Evolutionary conservation across 2,888 invertebrate genomes (phyloP).

Genomic region (Punctoribates punctum): DNA sequence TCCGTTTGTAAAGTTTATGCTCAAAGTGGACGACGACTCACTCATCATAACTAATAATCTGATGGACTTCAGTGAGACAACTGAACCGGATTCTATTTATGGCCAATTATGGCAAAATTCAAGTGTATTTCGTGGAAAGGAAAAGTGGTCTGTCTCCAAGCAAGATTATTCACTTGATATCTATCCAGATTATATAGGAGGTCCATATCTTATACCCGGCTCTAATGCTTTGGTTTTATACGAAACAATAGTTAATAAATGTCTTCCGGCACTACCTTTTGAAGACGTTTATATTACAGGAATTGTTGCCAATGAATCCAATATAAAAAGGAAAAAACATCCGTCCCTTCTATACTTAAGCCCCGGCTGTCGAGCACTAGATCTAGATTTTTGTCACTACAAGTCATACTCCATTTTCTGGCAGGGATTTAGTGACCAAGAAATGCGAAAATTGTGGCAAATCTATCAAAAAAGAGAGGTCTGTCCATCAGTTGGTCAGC

Average conservation of each 20-base stretch:
- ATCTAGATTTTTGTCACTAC: background rate
- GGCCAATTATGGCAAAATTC: constrained; percentile 3
- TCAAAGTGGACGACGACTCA: constrained; percentile 34
- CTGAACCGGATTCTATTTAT: background rate
- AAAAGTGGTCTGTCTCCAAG: background rate
- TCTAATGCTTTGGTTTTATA: background rate
- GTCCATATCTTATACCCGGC: constrained; percentile 33
- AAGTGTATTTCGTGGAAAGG: background rate
- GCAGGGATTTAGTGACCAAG: background rate
- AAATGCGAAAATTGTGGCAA: no score
- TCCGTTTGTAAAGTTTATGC: constrained; percentile 22
- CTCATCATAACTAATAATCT: background rate
- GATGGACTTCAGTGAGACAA: background rate
- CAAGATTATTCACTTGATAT: constrained; percentile 22
- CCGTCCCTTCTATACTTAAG: no score
- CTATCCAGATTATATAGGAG: constrained; percentile 35
- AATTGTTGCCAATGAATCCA: constrained; percentile 27
- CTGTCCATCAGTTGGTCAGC: no score
- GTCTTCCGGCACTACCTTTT: constrained; percentile 11
- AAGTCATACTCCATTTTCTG: background rate
- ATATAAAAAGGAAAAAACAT: background rate
- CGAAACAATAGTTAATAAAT: background rate
- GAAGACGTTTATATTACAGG: constrained; percentile 35
- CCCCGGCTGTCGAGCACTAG: background rate
- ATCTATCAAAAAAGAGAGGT: no score